These are phyloP conservation scores for Drosophila leontia DNA, from an alignment of 1,140 invertebrate genomes.

Conservation along the genomic window DNA sequence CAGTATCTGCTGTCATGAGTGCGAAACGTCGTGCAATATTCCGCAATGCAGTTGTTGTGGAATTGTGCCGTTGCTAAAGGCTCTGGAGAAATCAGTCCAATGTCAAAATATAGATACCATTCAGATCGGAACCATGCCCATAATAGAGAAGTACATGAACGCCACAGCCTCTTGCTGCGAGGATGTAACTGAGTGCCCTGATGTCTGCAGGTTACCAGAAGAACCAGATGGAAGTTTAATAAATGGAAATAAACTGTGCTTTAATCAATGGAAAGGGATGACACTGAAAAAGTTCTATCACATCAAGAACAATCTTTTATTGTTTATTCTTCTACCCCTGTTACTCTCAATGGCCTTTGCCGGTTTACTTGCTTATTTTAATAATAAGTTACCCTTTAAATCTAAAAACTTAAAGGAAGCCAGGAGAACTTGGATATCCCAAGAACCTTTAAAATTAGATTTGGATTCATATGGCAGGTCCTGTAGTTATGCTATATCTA, in stretches of 20 bases:
- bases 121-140: conserved; percentile 22
- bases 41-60: not conserved
- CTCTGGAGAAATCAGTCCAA: not conserved
- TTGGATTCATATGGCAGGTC: conserved; percentile 1
- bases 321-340: conserved; percentile 11
- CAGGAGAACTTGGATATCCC: not conserved
- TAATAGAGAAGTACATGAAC: conserved; percentile 17
- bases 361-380: not conserved
- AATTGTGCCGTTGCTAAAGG: conserved; percentile 12
- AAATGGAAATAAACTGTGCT: not conserved
- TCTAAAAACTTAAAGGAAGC: not conserved
- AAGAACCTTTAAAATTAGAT: conserved; percentile 1
- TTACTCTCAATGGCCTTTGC: conserved; percentile 4
- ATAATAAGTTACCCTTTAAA: not conserved
- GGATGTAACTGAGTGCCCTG: too few species aligned
- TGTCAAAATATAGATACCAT: conserved; percentile 8
- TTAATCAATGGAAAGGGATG: conserved; percentile 32
- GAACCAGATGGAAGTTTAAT: not conserved
- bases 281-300: conserved; percentile 6
- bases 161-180: not conserved
- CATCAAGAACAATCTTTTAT: conserved; percentile 8
- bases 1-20: not conserved
- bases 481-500: not conserved
- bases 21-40: conserved; percentile 13
- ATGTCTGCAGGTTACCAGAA: not conserved